These are phyloP conservation scores for Trachymyrmex cornetzi DNA, from an alignment of 1,140 invertebrate genomes.

Conservation along the genomic window DNA sequence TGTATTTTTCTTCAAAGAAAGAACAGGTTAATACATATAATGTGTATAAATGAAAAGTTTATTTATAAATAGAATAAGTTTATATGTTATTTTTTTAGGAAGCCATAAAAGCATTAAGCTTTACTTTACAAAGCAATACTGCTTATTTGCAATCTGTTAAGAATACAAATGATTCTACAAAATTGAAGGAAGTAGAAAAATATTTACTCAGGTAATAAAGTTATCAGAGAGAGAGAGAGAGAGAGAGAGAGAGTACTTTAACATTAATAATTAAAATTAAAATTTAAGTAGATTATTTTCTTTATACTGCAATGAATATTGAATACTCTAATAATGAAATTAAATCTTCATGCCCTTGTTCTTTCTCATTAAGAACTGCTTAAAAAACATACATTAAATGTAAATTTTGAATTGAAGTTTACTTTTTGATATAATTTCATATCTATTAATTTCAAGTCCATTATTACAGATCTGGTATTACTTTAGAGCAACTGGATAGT, in stretches of 20 bases:
- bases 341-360: neutral
- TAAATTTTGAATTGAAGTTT: neutral
- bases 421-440: neutral
- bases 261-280: neutral
- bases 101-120: constrained; percentile 89
- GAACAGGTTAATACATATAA: too few relatives aligned
- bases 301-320: neutral
- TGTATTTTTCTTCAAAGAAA: too few relatives aligned
- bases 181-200: constrained; percentile 85
- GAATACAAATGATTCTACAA: constrained; percentile 67
- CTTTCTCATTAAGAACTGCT: neutral
- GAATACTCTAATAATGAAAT: too few relatives aligned
- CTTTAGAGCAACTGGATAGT: constrained; percentile 88
- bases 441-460: neutral
- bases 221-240: too few relatives aligned
- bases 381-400: constrained; percentile 6
- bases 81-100: constrained; percentile 86
- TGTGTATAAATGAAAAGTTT: too few relatives aligned
- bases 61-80: too few relatives aligned
- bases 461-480: constrained; percentile 88
- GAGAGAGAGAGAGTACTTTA: too few relatives aligned
- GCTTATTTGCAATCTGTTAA: constrained; percentile 75
- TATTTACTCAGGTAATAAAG: constrained; percentile 86
- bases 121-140: constrained; percentile 90
- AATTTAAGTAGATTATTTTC: constrained; percentile 10